A percentile compares a stretch with the other conserved stretches of the same genome.
phyloP scores from a whole-genome alignment of 2,113 vertebrate genomes.

The Pseudorhombus dupliciocellatus region DNA sequence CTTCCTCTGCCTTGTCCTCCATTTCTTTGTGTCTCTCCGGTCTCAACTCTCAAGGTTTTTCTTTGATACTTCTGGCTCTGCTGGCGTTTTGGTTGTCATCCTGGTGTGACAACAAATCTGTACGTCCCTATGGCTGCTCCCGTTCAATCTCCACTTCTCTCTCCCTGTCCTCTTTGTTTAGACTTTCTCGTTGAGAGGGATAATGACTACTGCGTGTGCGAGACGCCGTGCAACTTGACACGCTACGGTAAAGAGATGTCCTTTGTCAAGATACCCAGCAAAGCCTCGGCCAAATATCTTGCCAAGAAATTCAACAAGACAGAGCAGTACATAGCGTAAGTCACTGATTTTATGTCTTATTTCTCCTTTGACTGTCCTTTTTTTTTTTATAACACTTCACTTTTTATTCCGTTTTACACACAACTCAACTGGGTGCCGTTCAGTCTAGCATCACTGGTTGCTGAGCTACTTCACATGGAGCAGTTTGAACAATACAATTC shows the following conservation, averaged over 20 bases:
- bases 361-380: neutral
- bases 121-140: constrained; percentile 20
- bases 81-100: constrained; percentile 40
- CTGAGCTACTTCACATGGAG: constrained; percentile 1
- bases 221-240: constrained; percentile 96
- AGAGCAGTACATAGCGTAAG: constrained; percentile 97
- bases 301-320: constrained; percentile 99
- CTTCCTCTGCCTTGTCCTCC: constrained; percentile 18
- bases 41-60: constrained; percentile 6
- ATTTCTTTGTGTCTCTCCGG: constrained; percentile 32
- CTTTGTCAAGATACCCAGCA: constrained; percentile 99
- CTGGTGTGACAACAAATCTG: constrained; percentile 14
- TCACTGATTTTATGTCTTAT: constrained; percentile 19
- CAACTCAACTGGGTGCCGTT: neutral
- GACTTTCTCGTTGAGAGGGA: constrained; percentile 98
- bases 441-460: neutral
- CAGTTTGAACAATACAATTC: neutral
- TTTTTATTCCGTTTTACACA: neutral
- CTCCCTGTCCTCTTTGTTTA: constrained; percentile 53
- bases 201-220: constrained; percentile 94
- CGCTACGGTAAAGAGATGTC: constrained; percentile 97
- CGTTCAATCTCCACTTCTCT: neutral
- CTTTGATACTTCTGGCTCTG: constrained; percentile 12
- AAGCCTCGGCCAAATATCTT: constrained; percentile 97
- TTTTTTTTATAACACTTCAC: neutral